phyloP scores from a whole-genome alignment of 2,113 vertebrate species.

The Etheostoma spectabile region DNA sequence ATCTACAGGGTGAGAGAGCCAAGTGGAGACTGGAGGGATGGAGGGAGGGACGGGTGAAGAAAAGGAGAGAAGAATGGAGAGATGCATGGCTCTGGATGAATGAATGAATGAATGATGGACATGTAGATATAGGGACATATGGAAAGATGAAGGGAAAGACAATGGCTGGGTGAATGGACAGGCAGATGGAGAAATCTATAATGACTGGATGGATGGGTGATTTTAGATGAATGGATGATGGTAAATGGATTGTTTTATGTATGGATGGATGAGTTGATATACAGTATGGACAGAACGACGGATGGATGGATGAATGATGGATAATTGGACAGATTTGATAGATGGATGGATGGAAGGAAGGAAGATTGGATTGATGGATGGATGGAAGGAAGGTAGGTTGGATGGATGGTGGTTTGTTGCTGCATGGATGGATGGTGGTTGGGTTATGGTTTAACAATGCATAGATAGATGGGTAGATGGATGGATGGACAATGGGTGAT shows the following conservation, averaged over 20 bases:
- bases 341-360: not conserved
- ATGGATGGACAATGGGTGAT: not conserved
- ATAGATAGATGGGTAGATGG: not conserved
- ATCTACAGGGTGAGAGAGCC: conserved; percentile 90
- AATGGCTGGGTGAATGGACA: not conserved
- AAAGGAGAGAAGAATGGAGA: too few relatives aligned
- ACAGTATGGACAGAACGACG: not conserved
- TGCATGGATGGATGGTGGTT: too few relatives aligned
- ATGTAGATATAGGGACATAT: not conserved
- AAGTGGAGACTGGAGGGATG: too few relatives aligned
- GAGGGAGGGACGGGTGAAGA: too few relatives aligned
- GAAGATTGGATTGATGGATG: not conserved
- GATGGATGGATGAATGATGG: not conserved
- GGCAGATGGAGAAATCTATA: too few relatives aligned
- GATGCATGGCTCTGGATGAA: too few relatives aligned
- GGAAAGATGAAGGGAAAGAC: not conserved
- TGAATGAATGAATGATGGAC: not conserved
- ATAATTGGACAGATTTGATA: too few relatives aligned
- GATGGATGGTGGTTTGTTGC: not conserved
- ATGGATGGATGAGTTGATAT: not conserved
- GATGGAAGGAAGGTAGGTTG: not conserved
- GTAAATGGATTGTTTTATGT: not conserved
- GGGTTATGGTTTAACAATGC: too few relatives aligned
- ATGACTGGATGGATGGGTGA: not conserved
- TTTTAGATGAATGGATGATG: not conserved